phyloP scores from a whole-genome alignment of 1,140 invertebrate species.

The Drosophila obscura region DNA sequence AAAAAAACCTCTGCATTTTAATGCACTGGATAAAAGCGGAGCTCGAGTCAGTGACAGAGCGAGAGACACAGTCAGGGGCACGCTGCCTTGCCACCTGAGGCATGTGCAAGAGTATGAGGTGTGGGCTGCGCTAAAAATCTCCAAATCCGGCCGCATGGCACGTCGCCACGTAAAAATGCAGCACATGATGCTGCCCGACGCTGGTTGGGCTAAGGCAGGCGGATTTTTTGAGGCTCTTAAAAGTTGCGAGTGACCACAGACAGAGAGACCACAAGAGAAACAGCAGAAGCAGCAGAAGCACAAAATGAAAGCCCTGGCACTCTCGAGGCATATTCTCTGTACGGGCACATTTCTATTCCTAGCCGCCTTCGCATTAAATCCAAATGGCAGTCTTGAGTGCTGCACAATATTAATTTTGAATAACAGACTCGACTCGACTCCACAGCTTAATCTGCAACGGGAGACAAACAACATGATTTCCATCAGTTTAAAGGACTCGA shows the following conservation, averaged over 20 bases:
- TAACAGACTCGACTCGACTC: constrained; percentile 20
- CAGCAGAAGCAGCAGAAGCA: not conserved
- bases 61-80: constrained; percentile 5
- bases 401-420: constrained; percentile 5
- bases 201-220: too few species aligned
- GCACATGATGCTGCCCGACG: constrained; percentile 28
- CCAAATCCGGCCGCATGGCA: constrained; percentile 43
- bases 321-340: not conserved
- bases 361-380: too few species aligned
- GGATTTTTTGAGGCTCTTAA: constrained; percentile 43
- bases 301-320: constrained; percentile 4
- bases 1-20: constrained; percentile 56
- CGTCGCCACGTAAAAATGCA: constrained; percentile 57
- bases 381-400: too few species aligned
- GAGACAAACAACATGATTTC: constrained; percentile 79
- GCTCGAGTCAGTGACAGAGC: not conserved
- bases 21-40: constrained; percentile 32
- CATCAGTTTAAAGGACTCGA: constrained; percentile 74
- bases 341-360: too few species aligned
- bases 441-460: constrained; percentile 71
- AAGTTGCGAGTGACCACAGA: constrained; percentile 48
- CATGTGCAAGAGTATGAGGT: too few species aligned
- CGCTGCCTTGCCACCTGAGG: too few species aligned
- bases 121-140: constrained; percentile 24
- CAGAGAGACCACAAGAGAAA: constrained; percentile 30